Conservation (phyloP, 2,797 vertebrate species). For the Hypotaenidia philippensis region DNA sequence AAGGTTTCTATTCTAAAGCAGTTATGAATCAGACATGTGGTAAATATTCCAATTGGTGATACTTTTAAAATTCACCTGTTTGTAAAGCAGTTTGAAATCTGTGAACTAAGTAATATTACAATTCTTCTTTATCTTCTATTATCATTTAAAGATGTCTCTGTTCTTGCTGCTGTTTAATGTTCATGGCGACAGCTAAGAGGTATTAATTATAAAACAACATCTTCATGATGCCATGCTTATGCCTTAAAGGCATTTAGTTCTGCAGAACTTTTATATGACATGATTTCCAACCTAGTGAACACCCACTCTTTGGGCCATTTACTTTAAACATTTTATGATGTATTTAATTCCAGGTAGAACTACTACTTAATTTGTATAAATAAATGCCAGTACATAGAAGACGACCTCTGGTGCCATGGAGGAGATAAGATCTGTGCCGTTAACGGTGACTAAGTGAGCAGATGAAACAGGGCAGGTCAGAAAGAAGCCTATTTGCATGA, state of each 20-base stretch:
- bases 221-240: neutral
- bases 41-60: neutral
- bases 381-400: neutral
- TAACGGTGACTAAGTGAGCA: neutral
- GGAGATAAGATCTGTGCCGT: neutral
- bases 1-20: neutral
- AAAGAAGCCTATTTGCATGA: conserved; percentile 13
- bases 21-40: neutral
- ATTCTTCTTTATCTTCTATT: neutral
- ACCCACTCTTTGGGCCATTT: neutral
- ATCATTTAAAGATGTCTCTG: neutral
- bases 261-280: neutral
- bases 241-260: neutral
- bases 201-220: neutral
- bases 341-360: conserved; percentile 37
- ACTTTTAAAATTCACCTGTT: neutral
- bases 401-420: neutral
- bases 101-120: neutral
- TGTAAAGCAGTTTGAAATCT: neutral
- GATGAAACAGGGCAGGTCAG: conserved; percentile 23
- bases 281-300: neutral
- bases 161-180: neutral
- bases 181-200: neutral
- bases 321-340: neutral
- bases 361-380: conserved; percentile 26